Percentiles rank a stretch among this genome's conserved stretches.
Evolutionary conservation across 2,797 vertebrate genomes (phyloP).

Genomic region (Decapterus maruadsi): DNA sequence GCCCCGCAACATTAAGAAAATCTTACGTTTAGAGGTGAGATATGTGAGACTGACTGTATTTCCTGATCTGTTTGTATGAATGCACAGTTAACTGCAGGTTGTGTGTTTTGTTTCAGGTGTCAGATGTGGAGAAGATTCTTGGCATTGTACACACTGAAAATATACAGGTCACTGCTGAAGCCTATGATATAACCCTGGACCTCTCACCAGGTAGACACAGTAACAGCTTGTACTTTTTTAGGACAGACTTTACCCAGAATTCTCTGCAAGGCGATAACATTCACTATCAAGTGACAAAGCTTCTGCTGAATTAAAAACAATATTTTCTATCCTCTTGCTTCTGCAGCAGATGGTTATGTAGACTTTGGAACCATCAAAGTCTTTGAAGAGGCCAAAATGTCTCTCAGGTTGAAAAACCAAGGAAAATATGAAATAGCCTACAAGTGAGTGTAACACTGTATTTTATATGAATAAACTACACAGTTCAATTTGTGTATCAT

Average conservation of each 20-base stretch:
- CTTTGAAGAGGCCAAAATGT: constrained; percentile 83
- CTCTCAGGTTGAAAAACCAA: constrained; percentile 90
- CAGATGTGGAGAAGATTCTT: constrained; percentile 89
- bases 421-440: constrained; percentile 90
- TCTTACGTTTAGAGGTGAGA: constrained; percentile 90
- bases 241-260: background rate
- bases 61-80: background rate
- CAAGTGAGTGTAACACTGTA: constrained; percentile 81
- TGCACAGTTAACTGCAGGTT: background rate
- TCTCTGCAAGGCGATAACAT: background rate
- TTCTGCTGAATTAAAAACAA: background rate
- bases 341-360: constrained; percentile 84
- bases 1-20: constrained; percentile 84
- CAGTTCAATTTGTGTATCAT: too few species aligned
- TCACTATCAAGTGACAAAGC: background rate
- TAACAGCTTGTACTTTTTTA: background rate
- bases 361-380: constrained; percentile 91
- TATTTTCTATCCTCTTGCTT: background rate
- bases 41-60: background rate
- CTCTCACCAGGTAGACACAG: constrained; percentile 86
- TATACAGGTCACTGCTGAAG: constrained; percentile 89
- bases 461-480: background rate
- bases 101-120: constrained; percentile 83
- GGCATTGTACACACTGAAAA: constrained; percentile 90
- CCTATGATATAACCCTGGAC: constrained; percentile 89